phyloP scores from a whole-genome alignment of 1,140 invertebrate species.

The Trinorchestia longiramus region DNA sequence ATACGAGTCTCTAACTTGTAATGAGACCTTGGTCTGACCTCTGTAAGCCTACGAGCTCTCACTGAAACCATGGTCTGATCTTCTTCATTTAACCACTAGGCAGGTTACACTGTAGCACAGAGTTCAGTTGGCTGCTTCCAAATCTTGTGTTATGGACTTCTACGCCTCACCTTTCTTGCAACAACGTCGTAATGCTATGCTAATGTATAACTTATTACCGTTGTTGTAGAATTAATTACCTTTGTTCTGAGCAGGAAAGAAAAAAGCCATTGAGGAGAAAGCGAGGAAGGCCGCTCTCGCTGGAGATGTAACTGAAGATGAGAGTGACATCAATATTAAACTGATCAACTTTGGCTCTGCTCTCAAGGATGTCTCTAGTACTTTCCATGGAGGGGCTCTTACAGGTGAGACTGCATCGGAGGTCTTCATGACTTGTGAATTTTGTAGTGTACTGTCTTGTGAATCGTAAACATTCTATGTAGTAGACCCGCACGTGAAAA shows the following conservation, averaged over 20 bases:
- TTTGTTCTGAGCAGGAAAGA: constrained; percentile 2
- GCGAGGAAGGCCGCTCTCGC: background rate
- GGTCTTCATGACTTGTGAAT: background rate
- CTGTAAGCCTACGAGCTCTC: background rate
- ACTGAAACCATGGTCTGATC: too few relatives aligned
- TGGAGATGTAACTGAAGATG: background rate
- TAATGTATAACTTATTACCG: background rate
- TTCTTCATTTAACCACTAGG: background rate
- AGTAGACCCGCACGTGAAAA: too few relatives aligned
- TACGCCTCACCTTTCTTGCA: background rate
- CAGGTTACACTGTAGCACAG: background rate
- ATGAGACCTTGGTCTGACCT: background rate
- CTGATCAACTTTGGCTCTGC: background rate
- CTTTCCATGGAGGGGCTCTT: background rate
- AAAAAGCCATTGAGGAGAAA: background rate
- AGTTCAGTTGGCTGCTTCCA: background rate
- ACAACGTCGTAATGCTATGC: background rate
- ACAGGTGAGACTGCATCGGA: background rate
- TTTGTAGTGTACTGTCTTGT: too few relatives aligned
- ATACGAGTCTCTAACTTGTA: background rate
- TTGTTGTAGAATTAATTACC: background rate
- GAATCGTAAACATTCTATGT: too few relatives aligned
- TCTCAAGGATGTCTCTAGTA: background rate
- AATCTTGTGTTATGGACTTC: background rate
- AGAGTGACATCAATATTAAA: constrained; percentile 20